Conservation (phyloP, 2,888 invertebrate genomes). For the Drosophila macrospina region DNA sequence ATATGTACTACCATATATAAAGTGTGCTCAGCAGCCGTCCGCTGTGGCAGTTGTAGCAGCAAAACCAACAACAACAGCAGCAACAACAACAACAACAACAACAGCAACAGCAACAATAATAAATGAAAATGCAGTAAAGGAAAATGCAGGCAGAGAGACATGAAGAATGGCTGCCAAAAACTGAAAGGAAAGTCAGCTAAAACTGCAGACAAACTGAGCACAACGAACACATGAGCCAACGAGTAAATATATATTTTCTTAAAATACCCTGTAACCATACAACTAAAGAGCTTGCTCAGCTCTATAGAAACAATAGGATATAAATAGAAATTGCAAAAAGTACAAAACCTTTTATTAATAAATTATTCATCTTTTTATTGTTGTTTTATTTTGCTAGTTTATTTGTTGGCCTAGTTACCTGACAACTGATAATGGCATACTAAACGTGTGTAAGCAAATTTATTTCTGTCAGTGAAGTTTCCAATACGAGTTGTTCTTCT, state of each 20-base stretch:
- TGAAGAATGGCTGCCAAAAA: conserved; percentile 55
- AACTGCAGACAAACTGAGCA: conserved; percentile 42
- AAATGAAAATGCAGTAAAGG: conserved; percentile 50
- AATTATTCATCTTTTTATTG: background rate
- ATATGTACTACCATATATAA: conserved; percentile 51
- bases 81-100: background rate
- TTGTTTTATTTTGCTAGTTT: background rate
- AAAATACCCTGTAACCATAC: conserved; percentile 15
- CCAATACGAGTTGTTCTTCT: conserved; percentile 3
- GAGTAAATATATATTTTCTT: conserved; percentile 8
- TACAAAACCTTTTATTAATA: background rate
- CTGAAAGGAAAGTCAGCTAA: conserved; percentile 6
- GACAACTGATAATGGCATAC: conserved; percentile 14
- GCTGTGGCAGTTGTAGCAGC: conserved; percentile 15
- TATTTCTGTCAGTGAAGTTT: conserved; percentile 56
- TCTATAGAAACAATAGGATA: background rate
- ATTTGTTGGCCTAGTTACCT: background rate
- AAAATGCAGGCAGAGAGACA: conserved; percentile 55
- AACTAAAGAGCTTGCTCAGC: background rate
- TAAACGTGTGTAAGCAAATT: conserved; percentile 29
- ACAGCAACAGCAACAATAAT: conserved; percentile 27
- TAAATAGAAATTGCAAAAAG: too few relatives aligned
- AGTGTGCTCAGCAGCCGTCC: conserved; percentile 44
- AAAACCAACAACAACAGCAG: conserved; percentile 16
- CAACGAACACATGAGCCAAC: conserved; percentile 15